Evolutionary conservation across 2,113 vertebrate genomes (phyloP).

Genomic region (Dicentrarchus labrax): DNA sequence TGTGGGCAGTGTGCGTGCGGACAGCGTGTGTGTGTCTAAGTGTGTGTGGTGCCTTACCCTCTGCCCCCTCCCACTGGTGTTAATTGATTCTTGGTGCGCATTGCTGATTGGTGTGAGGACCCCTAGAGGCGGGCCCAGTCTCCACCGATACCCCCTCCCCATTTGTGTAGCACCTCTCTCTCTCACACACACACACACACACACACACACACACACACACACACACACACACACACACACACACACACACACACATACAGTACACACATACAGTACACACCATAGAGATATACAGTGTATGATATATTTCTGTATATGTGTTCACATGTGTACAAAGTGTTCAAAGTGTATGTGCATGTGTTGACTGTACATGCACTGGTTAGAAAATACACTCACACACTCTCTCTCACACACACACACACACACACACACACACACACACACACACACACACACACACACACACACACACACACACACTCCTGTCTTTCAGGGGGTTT

Average conservation of each 20-base stretch:
- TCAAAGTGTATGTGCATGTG: constrained; percentile 40
- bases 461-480: constrained; percentile 34
- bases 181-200: constrained; percentile 30
- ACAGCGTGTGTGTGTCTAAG: constrained; percentile 66
- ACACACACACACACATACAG: background rate
- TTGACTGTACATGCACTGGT: constrained; percentile 12
- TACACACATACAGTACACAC: constrained; percentile 4
- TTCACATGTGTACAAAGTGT: constrained; percentile 16
- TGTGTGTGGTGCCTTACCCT: constrained; percentile 80
- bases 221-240: constrained; percentile 31
- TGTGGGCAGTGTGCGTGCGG: constrained; percentile 77
- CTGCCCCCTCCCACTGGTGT: constrained; percentile 88
- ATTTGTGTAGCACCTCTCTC: constrained; percentile 64
- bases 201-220: constrained; percentile 23
- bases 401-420: constrained; percentile 37
- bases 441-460: constrained; percentile 47
- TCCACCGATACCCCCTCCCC: constrained; percentile 75
- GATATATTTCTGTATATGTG: constrained; percentile 23
- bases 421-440: constrained; percentile 9
- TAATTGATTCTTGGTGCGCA: constrained; percentile 88
- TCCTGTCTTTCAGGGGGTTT: constrained; percentile 75
- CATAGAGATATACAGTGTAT: constrained; percentile 38
- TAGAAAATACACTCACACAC: constrained; percentile 1
- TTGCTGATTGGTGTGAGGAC: constrained; percentile 89
- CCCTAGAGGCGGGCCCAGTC: constrained; percentile 83